A percentile compares a stretch with the other conserved stretches of the same genome.
phyloP scores from a whole-genome alignment of 2,797 vertebrate genomes.

The Ambastaia sidthimunki region DNA sequence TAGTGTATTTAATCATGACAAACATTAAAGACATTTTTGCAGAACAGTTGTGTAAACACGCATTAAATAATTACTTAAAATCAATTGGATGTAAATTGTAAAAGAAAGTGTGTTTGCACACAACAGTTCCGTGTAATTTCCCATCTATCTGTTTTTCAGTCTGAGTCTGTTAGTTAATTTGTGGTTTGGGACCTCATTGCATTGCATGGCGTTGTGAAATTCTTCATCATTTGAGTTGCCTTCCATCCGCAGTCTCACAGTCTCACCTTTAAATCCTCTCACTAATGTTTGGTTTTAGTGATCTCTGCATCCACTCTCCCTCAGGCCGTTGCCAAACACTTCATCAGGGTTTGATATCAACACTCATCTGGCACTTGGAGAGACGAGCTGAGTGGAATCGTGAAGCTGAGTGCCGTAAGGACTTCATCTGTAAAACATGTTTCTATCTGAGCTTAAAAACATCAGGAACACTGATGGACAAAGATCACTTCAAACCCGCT shows the following conservation, averaged over 20 bases:
- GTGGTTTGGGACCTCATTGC: slow-evolving; percentile 9
- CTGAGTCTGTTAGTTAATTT: slow-evolving; percentile 31
- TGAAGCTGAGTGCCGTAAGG: slow-evolving; percentile 49
- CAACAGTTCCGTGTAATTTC: slow-evolving; percentile 34
- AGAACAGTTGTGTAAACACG: neutral
- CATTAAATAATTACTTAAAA: slow-evolving; percentile 45
- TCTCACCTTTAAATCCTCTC: slow-evolving; percentile 67
- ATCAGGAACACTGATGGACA: slow-evolving; percentile 55
- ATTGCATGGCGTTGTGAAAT: slow-evolving; percentile 44
- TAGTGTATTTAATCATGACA: too few species aligned
- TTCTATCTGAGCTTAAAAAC: slow-evolving; percentile 46
- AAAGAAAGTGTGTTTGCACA: slow-evolving; percentile 41
- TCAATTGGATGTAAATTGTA: slow-evolving; percentile 47
- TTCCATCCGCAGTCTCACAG: slow-evolving; percentile 65
- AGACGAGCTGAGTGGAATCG: slow-evolving; percentile 42
- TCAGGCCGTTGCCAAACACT: slow-evolving; percentile 38
- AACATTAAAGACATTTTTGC: neutral
- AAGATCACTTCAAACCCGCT: slow-evolving; percentile 41
- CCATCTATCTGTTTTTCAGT: slow-evolving; percentile 20
- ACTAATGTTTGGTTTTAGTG: slow-evolving; percentile 84
- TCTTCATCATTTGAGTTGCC: slow-evolving; percentile 49
- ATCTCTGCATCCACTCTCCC: slow-evolving; percentile 70
- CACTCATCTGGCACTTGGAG: slow-evolving; percentile 48
- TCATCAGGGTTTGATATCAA: slow-evolving; percentile 54
- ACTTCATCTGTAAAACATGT: slow-evolving; percentile 53